A percentile compares a stretch with the other conserved stretches of the same genome.
phyloP scores from a whole-genome alignment of 1,140 invertebrate genomes.

The Philaenus spumarius region DNA sequence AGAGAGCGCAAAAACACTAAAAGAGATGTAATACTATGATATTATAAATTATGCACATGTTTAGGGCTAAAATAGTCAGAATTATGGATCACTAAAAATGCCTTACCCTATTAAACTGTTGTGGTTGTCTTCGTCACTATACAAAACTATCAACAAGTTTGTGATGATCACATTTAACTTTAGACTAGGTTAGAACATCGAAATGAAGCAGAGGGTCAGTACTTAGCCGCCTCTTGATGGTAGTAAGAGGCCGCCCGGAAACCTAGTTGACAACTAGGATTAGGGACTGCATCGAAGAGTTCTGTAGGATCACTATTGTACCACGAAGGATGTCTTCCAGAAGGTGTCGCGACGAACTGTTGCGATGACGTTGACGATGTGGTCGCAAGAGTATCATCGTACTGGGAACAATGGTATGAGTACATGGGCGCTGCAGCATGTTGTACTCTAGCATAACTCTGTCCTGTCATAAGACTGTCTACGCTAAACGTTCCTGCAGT shows the following conservation, averaged over 20 bases:
- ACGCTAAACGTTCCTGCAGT: constrained; percentile 21
- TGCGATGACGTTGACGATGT: constrained; percentile 14
- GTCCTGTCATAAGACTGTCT: constrained; percentile 23
- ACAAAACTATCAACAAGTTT: too few relatives aligned
- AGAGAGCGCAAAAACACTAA: too few relatives aligned
- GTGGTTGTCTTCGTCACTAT: too few relatives aligned
- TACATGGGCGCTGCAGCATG: constrained; percentile 10
- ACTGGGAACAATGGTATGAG: constrained; percentile 9
- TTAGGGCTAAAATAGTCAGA: too few relatives aligned
- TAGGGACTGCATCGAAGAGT: constrained; percentile 21
- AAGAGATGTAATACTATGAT: too few relatives aligned
- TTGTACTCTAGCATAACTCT: constrained; percentile 7
- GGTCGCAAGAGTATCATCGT: constrained; percentile 15
- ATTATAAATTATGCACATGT: too few relatives aligned
- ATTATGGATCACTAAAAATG: too few relatives aligned
- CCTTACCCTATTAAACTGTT: too few relatives aligned
- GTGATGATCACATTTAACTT: too few relatives aligned
- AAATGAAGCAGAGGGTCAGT: constrained; percentile 9
- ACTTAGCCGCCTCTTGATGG: constrained; percentile 19
- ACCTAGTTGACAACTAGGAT: constrained; percentile 23
- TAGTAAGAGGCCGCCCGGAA: constrained; percentile 24
- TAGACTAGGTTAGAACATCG: neutral
- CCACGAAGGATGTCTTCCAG: constrained; percentile 23
- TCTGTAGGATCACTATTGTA: constrained; percentile 21
- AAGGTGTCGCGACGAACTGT: constrained; percentile 16